A percentile compares a stretch with the other conserved stretches of the same genome.
phyloP scores from a whole-genome alignment of 2,797 vertebrate species.

The Podargus strigoides region DNA sequence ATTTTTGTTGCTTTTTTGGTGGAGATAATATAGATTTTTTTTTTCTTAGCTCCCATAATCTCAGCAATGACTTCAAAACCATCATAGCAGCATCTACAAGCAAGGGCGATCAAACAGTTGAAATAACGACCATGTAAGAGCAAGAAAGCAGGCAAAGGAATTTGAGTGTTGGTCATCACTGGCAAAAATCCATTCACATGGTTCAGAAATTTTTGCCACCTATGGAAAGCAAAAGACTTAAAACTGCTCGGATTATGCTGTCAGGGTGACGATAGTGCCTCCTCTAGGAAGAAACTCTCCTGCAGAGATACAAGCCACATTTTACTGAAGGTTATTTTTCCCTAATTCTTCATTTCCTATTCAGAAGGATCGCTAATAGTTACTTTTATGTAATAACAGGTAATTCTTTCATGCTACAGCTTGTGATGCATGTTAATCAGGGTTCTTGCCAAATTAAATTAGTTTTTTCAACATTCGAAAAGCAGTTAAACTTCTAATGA shows the following conservation, averaged over 20 bases:
- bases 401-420: conserved; percentile 34
- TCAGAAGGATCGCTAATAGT: background rate
- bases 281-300: background rate
- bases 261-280: background rate
- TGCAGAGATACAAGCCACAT: background rate
- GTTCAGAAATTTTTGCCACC: background rate
- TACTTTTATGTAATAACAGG: background rate
- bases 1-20: background rate
- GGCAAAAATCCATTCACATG: background rate
- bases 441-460: conserved; percentile 47
- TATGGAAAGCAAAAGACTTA: background rate
- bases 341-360: background rate
- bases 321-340: background rate
- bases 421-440: conserved; percentile 32
- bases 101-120: background rate
- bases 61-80: background rate
- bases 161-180: background rate
- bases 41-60: background rate
- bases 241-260: background rate
- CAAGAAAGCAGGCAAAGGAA: background rate
- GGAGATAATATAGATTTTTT: background rate
- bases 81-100: background rate
- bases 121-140: background rate
- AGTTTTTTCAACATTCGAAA: conserved; percentile 37
- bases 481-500: conserved; percentile 56